Evolutionary conservation across 2,113 vertebrate genomes (phyloP), one percentile per base, ranked within the genome.

Genomic region (Myrmophylax atrothorax): DNA sequence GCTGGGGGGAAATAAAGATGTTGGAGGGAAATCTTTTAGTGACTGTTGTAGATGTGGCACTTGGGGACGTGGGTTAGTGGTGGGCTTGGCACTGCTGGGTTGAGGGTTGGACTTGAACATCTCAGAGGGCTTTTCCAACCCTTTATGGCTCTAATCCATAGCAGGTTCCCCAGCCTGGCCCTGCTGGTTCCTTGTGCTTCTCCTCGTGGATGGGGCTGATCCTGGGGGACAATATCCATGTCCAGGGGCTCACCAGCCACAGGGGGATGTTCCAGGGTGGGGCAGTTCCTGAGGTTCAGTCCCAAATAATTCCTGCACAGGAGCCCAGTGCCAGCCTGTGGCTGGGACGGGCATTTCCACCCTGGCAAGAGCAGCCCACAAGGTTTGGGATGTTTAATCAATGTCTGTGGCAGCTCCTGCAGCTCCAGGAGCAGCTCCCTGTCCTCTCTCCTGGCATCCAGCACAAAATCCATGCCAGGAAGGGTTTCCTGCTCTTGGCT

Each of bases 381-480:
- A 72, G 44, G 44, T 37, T 33, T 37, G 33, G 85, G 81, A 9
- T 64, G 20, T 53, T 79, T 25, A 23, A 28, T 44, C 77, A 6
- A 42, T 52, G 40, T 49, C 82, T 2, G 0, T 3, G 13, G 38
- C 50, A 24, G 22, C 69, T 50, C 56, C 46, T 50, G 33, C 38
- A 55, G 62, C 49, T 47, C n/a, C 35, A 25, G 17, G 17, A 64
- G 59, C 58, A 72, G 31, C 68, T 50, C 46, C 40, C 40, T 55
- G 6, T 40, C 7, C 4, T 25, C 70, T 17, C 2, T 7, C 9
- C n/a, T 26, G 37, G 47, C 12, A 47, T 26, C 68, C 86, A 17
- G 4, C 2, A 1, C 3, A 0, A 63, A 37, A 76, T 33, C 24
- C 1, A 0, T 6, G 22, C 18, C 38, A 24, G 40, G 46, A 35